Evolutionary conservation across 2,113 vertebrate genomes (phyloP).

Genomic region (Sclerurus mexicanus): DNA sequence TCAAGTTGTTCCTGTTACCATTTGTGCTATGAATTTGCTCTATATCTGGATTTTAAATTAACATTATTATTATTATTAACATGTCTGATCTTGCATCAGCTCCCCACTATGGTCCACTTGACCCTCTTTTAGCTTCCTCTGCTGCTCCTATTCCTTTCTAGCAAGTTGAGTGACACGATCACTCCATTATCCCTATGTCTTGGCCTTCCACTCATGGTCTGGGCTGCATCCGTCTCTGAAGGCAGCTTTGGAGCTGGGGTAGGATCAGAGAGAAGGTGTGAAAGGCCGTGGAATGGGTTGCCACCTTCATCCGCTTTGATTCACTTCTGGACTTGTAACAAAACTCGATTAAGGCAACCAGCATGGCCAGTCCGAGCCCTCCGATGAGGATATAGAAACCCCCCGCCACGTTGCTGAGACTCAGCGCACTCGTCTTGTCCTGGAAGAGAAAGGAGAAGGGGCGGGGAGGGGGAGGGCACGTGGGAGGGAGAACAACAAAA

Average conservation of each 20-base stretch:
- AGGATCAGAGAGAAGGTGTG: constrained; percentile 82
- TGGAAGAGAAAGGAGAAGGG: constrained; percentile 68
- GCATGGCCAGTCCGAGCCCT: constrained; percentile 97
- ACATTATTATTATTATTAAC: no score
- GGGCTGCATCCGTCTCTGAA: constrained; percentile 79
- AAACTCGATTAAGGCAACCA: constrained; percentile 99
- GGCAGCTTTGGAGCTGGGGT: constrained; percentile 74
- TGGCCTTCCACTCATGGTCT: constrained; percentile 22
- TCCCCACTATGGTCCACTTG: not conserved
- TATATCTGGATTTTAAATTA: not conserved
- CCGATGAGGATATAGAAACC: constrained; percentile 99
- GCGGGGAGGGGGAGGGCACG: constrained; percentile 2
- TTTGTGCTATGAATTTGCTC: not conserved
- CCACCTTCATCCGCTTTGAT: constrained; percentile 98
- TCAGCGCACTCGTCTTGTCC: constrained; percentile 99
- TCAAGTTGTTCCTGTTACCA: not conserved
- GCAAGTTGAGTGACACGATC: not conserved
- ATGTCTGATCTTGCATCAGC: not conserved
- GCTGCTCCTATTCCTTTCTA: not conserved
- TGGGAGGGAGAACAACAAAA: constrained; percentile 58
- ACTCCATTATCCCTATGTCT: constrained; percentile 4
- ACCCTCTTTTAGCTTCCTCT: not conserved
- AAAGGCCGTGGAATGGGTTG: constrained; percentile 82
- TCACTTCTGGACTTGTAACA: constrained; percentile 99
- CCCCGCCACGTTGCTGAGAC: constrained; percentile 97